These are phyloP conservation scores for Caenorhabditis zanzibari DNA, from an alignment of 2,888 invertebrate genomes.

Conservation along the genomic window DNA sequence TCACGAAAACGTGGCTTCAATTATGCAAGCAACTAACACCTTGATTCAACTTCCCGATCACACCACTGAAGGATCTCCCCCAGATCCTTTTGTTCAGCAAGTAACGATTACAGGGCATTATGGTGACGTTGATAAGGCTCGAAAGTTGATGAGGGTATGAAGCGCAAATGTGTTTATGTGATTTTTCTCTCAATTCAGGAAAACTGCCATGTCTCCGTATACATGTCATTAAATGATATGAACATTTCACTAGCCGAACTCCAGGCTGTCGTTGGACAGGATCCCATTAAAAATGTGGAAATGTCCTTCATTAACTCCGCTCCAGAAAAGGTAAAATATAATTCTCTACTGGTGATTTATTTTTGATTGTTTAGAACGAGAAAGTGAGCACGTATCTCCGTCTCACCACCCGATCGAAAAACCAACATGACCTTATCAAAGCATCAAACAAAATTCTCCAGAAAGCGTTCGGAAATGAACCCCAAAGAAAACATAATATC, in stretches of 20 bases:
- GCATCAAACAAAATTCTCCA: slow-evolving; percentile 8
- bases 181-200: not conserved
- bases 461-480: slow-evolving; percentile 1
- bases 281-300: slow-evolving; percentile 48
- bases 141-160: slow-evolving; percentile 51
- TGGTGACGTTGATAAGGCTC: slow-evolving; percentile 56
- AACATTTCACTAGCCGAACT: slow-evolving; percentile 6
- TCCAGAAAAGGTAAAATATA: slow-evolving; percentile 3
- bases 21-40: slow-evolving; percentile 64
- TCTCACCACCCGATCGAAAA: slow-evolving; percentile 33
- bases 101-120: slow-evolving; percentile 55
- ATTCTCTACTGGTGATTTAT: not conserved
- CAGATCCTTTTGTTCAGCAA: slow-evolving; percentile 49
- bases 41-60: slow-evolving; percentile 63
- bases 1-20: slow-evolving; percentile 51
- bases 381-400: slow-evolving; percentile 15
- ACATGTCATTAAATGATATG: slow-evolving; percentile 26
- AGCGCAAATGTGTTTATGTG: not conserved
- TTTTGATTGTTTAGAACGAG: slow-evolving; percentile 21
- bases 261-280: slow-evolving; percentile 9
- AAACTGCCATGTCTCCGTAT: slow-evolving; percentile 45
- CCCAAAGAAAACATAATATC: slow-evolving; percentile 4
- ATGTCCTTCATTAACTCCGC: slow-evolving; percentile 14
- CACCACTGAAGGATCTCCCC: not conserved
- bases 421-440: slow-evolving; percentile 11